Conservation (phyloP, 53 echinoderm and acorn worm species). For the Echinarachnius parma region DNA sequence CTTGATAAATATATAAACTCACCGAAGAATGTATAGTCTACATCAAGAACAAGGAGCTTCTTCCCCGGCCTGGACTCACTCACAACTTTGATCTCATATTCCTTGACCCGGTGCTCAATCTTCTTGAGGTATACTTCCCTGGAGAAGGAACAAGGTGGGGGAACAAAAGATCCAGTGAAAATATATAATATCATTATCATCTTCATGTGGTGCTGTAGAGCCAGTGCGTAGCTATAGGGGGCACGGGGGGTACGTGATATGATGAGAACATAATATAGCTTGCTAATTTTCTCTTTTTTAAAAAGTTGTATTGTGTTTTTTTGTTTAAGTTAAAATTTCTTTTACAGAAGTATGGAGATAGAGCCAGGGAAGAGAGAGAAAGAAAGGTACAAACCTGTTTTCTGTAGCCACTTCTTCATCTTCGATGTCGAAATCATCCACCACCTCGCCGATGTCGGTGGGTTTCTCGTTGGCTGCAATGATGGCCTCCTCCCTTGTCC, state of each 20-base stretch:
- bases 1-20: too few species aligned
- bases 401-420: conserved; percentile 90
- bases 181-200: too few species aligned
- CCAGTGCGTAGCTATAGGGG: too few species aligned
- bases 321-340: too few species aligned
- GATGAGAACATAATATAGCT: too few species aligned
- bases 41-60: conserved; percentile 94
- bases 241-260: too few species aligned
- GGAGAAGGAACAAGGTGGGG: conserved; percentile 5
- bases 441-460: conserved; percentile 74
- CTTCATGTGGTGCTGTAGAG: too few species aligned
- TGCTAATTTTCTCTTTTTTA: too few species aligned
- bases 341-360: too few species aligned
- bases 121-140: conserved; percentile 89
- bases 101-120: conserved; percentile 74
- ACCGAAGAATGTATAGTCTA: conserved; percentile 99
- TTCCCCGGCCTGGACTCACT: conserved; percentile 85
- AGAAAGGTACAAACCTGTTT: conserved; percentile 73
- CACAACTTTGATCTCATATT: conserved; percentile 85
- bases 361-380: too few species aligned
- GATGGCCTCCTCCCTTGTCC: conserved; percentile 95
- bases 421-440: conserved; percentile 99
- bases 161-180: too few species aligned
- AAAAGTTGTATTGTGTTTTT: too few species aligned
- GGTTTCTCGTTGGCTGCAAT: conserved; percentile 93